Conservation (phyloP, 2,888 invertebrate species). For the Iselma pallidipennis region DNA sequence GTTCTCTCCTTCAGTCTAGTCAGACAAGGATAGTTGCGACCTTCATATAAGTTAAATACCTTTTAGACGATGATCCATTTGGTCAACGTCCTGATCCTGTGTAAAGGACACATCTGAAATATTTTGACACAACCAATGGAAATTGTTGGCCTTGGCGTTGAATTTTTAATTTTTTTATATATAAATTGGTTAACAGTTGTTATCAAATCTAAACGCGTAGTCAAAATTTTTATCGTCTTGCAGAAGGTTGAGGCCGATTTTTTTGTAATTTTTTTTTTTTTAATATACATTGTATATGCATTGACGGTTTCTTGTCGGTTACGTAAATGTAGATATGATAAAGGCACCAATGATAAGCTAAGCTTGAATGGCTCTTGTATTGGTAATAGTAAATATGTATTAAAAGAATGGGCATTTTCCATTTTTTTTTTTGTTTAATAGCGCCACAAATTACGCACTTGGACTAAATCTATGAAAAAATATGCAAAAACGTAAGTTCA, state of each 20-base stretch:
- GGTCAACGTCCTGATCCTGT: constrained; percentile 14
- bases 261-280: no score
- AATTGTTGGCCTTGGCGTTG: constrained; percentile 6
- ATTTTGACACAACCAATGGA: constrained; percentile 5
- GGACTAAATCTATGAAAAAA: not conserved
- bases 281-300: not conserved
- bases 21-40: constrained; percentile 7
- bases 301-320: not conserved
- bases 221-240: not conserved
- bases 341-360: no score
- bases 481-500: not conserved
- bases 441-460: not conserved
- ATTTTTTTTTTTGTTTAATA: no score
- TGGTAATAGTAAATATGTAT: no score
- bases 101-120: not conserved
- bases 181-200: not conserved
- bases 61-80: constrained; percentile 2
- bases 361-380: no score
- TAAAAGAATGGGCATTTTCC: no score
- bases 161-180: not conserved
- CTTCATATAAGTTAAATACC: constrained; percentile 13
- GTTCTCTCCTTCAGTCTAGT: constrained; percentile 4
- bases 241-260: not conserved
- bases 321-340: no score
- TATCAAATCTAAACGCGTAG: constrained; percentile 6